Base-by-base conservation (phyloP, 2,888 invertebrate species). In the Acrobasis suavella region DNA sequence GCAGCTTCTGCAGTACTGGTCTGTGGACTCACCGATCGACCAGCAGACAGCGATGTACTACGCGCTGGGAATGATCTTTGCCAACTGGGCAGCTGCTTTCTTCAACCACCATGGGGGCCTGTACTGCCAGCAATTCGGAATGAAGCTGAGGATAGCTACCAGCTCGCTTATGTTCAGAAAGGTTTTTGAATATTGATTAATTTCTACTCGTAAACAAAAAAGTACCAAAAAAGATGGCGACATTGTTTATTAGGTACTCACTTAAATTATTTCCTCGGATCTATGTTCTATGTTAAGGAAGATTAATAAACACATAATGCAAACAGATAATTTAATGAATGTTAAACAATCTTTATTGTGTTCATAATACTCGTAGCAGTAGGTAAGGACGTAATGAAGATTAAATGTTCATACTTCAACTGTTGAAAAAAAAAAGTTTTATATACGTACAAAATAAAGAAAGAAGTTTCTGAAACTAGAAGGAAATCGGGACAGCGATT, bases 101-200 rank as follows among this genome's bases (percentile, higher is more conserved):
- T 89, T 94, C 62, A 94, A 95, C 73, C 96, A 97, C 81, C 96
- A 96, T 1, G 96, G 95, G 67, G 95, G 95, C 80, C 93, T 96
- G 74, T 94, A 92, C 54, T 89, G 93, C 39, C 92, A 93, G 73
- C 94, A 95, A 74, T 91, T 94, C 14, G 96, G 96, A 46, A 95
- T 96, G 96, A 93, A 95, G 76, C 86, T 96, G 49, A 90, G 96
- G 68, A 91, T 96, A 0, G 96, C 96, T 0, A 94, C 95, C 63
- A 95, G 96, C 73, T 94, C 96, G 0, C 82, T 97, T 1, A 93
- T 97, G 78, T 96, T 95, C 76, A 93, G 96, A 86, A 97, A 97
- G 94, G 96, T 96, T 82, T 72, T 74, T 72, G 12, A 9, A 55
- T 14, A n/a, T 0, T 37, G 22, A 52, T 14, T 14, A n/a, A 37